Evolutionary conservation across 1,140 invertebrate species (phyloP), one percentile per base, ranked within the genome.

Genomic region (Solen grandis): DNA sequence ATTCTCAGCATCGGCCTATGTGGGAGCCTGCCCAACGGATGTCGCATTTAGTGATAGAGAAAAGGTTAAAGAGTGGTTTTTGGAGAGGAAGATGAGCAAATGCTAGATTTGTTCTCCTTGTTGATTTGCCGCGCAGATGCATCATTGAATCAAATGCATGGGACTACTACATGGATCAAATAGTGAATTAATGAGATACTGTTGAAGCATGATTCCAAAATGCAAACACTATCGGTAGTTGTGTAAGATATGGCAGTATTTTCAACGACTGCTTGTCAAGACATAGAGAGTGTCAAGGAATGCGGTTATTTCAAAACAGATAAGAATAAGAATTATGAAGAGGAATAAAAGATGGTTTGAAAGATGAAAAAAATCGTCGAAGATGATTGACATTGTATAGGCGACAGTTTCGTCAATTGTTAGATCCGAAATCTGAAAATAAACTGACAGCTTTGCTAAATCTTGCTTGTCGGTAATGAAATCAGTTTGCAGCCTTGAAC

Each of bases 141-240:
- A 88, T 68, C 13, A 68, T 86, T 27, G 84, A 86, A 63, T 68
- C 65, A 25, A 55, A 62, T 22, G 82, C 66, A 14, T 55, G 84
- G 60, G 88, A 89, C 87, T 81, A 46, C 86, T 95, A 87, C 93
- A 95, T 82, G 86, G 86, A 55, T 29, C 33, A 36, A 65, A 57
- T 10, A 72, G 95, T 27, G 85, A 87, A 1, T 87, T 92, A 50
- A 63, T 1, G 81, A 81, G 63, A 93, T 95, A 55, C 82, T 91
- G 22, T 90, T 94, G 76, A 94, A 94, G 69, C 84, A 1, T 96
- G 95, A 88, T 95, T 95, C 2, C 90, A 89, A 76, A 96, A 95
- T 85, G 94, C 94, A 69, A 94, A 93, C 27, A 90, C 93, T 0
- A 94, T 96, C n/a, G 91, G 93, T 41, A 93, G 92, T 76, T 95